Conservation (phyloP, 2,113 vertebrate genomes). For the Hippocampus comes region DNA sequence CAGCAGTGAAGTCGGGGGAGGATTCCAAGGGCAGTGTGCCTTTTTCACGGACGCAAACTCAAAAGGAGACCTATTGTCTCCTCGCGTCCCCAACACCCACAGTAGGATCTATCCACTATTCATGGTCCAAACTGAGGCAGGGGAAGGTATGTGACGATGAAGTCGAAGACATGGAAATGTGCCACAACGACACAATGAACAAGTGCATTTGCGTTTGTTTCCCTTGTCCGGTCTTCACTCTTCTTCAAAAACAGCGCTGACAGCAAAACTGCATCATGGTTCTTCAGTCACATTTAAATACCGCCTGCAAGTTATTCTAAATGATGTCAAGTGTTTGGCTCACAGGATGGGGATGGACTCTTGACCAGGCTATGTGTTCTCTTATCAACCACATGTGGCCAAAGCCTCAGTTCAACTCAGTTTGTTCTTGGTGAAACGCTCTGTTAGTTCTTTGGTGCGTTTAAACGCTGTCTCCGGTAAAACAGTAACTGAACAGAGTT, state of each 20-base stretch:
- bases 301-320: not conserved
- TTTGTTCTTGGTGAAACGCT: constrained; percentile 19
- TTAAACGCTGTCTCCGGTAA: constrained; percentile 20
- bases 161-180: constrained; percentile 50
- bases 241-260: constrained; percentile 9
- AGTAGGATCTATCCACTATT: constrained; percentile 49
- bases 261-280: not conserved
- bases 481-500: constrained; percentile 30
- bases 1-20: constrained; percentile 69
- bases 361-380: not conserved
- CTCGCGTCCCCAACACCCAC: constrained; percentile 66
- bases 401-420: constrained; percentile 18
- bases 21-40: constrained; percentile 55
- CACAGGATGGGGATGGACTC: not conserved
- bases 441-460: constrained; percentile 37
- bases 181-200: constrained; percentile 36
- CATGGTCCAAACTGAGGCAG: constrained; percentile 55
- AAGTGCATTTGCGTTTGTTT: constrained; percentile 20
- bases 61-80: constrained; percentile 71
- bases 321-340: not conserved
- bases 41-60: constrained; percentile 59
- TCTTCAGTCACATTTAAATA: not conserved
- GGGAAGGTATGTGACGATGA: constrained; percentile 63
- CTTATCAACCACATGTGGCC: constrained; percentile 26
- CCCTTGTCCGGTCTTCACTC: constrained; percentile 5